phyloP scores from a whole-genome alignment of 1,140 invertebrate genomes.

The Macrobrachium nipponense region DNA sequence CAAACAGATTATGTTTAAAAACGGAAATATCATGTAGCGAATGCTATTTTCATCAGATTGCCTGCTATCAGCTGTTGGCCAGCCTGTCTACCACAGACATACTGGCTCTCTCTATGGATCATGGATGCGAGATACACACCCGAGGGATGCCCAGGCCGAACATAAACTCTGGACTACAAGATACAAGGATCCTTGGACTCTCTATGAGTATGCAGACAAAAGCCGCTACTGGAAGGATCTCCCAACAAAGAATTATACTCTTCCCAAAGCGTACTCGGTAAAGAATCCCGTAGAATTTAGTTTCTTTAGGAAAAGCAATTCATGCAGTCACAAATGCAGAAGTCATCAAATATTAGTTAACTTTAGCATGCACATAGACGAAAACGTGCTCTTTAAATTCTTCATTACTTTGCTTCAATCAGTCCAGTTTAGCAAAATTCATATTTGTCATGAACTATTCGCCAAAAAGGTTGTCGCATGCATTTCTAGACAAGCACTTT shows the following conservation, averaged over 20 bases:
- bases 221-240: constrained; percentile 71
- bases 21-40: too few species aligned
- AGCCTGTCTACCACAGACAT: constrained; percentile 85
- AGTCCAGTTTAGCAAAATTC: too few species aligned
- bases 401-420: too few species aligned
- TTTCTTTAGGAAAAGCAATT: constrained; percentile 1
- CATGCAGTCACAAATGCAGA: background rate
- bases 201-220: constrained; percentile 84
- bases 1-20: too few species aligned
- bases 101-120: constrained; percentile 80
- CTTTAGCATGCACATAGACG: too few species aligned
- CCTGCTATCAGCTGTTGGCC: constrained; percentile 88
- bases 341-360: background rate
- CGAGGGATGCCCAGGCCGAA: constrained; percentile 72
- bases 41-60: constrained; percentile 75
- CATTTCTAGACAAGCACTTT: too few species aligned
- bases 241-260: constrained; percentile 67
- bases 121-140: constrained; percentile 86
- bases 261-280: constrained; percentile 73
- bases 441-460: too few species aligned
- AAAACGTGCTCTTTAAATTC: too few species aligned
- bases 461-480: too few species aligned
- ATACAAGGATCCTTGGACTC: constrained; percentile 77
- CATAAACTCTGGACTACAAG: constrained; percentile 88
- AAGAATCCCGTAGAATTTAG: background rate